Evolutionary conservation across 2,888 invertebrate genomes (phyloP).

Genomic region (Reticulitermes lucifugus): DNA sequence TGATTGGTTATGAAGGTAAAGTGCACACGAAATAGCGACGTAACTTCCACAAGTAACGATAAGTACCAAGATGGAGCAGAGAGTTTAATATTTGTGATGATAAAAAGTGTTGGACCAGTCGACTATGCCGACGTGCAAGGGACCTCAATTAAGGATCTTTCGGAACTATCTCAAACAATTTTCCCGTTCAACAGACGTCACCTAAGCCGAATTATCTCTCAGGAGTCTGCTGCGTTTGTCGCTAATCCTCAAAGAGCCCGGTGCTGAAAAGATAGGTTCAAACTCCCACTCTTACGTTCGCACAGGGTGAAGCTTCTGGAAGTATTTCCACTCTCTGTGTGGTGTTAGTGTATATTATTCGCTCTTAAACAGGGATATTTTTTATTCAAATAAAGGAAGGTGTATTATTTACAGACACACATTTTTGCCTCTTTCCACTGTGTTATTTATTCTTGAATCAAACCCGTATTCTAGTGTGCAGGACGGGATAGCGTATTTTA

Average conservation of each 20-base stretch:
- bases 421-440: too few relatives aligned
- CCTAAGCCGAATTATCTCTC: conserved; percentile 23
- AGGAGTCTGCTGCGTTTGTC: background rate
- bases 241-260: conserved; percentile 19
- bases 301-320: too few relatives aligned
- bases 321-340: too few relatives aligned
- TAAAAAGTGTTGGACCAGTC: background rate
- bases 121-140: background rate
- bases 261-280: background rate
- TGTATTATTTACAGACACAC: too few relatives aligned
- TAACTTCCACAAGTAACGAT: background rate
- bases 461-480: too few relatives aligned
- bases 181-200: background rate
- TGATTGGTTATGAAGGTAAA: background rate
- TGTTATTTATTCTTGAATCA: too few relatives aligned
- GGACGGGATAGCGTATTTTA: too few relatives aligned
- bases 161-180: conserved; percentile 15
- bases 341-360: too few relatives aligned
- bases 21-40: background rate
- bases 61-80: background rate
- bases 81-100: background rate
- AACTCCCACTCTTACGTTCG: too few relatives aligned
- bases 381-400: too few relatives aligned
- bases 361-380: too few relatives aligned
- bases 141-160: conserved; percentile 25